Evolutionary conservation across 2,888 invertebrate genomes (phyloP).

Genomic region (Drosophila demipolita): DNA sequence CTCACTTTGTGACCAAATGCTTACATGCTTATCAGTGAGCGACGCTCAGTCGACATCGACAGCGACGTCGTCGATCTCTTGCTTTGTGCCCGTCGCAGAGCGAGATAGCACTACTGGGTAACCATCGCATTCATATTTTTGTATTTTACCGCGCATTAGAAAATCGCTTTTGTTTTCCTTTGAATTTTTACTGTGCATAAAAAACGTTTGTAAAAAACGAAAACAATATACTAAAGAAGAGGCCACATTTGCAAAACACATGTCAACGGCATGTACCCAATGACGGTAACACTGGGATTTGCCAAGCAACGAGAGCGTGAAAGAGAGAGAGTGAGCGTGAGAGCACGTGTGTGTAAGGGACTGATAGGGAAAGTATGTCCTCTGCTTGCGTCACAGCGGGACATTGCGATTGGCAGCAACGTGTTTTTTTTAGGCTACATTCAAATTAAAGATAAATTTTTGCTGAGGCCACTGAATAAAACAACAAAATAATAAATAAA

Average conservation of each 20-base stretch:
- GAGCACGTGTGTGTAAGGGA: background rate
- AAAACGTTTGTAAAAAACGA: constrained; percentile 30
- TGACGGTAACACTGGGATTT: constrained; percentile 43
- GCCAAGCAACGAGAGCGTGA: constrained; percentile 11
- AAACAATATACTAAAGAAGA: constrained; percentile 33
- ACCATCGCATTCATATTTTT: constrained; percentile 36
- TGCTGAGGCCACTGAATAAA: constrained; percentile 42
- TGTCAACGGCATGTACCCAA: constrained; percentile 75
- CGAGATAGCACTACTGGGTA: constrained; percentile 25
- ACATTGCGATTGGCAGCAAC: constrained; percentile 7
- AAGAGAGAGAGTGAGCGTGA: background rate
- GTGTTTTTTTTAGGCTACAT: constrained; percentile 28
- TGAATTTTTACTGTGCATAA: constrained; percentile 24
- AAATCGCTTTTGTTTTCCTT: constrained; percentile 13
- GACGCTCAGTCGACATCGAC: constrained; percentile 22
- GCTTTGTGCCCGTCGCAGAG: constrained; percentile 24
- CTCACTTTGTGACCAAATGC: constrained; percentile 32
- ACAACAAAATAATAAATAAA: constrained; percentile 18
- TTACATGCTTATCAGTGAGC: constrained; percentile 60
- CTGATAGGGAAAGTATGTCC: constrained; percentile 25
- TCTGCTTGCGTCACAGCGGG: constrained; percentile 50
- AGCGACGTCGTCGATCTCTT: constrained; percentile 47
- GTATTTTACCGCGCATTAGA: constrained; percentile 41
- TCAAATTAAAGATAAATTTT: constrained; percentile 55
- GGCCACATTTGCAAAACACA: constrained; percentile 78